A percentile compares a stretch with the other conserved stretches of the same genome.
Conservation (phyloP, 2,113 vertebrate species). For the Lichenostomus cassidix region DNA sequence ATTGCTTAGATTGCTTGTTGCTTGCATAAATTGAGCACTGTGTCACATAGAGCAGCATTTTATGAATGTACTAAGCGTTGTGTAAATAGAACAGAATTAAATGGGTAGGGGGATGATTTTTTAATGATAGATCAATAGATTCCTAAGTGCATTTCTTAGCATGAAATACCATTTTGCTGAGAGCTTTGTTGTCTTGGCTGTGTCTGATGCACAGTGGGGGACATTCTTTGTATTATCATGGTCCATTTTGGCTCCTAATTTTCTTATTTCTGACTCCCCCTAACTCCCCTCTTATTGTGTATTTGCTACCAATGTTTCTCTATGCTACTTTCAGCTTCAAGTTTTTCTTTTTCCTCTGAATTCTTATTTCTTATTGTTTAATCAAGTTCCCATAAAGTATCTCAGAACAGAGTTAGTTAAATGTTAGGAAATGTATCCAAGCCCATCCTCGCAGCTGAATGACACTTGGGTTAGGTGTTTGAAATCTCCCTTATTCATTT, state of each 20-base stretch:
- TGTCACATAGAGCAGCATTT: neutral
- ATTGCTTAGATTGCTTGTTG: neutral
- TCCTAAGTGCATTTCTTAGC: neutral
- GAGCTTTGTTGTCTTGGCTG: neutral
- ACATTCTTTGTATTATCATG: neutral
- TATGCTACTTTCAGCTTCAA: neutral
- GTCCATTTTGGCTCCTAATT: neutral
- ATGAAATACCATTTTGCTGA: neutral
- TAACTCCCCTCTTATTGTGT: neutral
- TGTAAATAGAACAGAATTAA: neutral
- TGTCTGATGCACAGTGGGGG: neutral
- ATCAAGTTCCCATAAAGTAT: neutral
- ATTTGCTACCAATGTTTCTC: neutral
- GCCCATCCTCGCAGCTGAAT: neutral
- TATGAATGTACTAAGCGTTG: neutral
- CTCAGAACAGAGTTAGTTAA: neutral
- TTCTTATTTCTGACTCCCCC: neutral
- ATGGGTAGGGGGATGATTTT: fast-evolving
- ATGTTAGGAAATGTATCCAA: neutral
- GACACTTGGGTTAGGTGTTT: neutral
- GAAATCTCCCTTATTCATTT: neutral
- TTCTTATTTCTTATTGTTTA: neutral
- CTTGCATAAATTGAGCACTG: neutral
- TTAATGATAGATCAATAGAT: neutral
- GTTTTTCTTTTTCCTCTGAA: neutral